These are phyloP conservation scores for Oligia strigilis DNA, from an alignment of 2,888 invertebrate species.

Conservation along the genomic window DNA sequence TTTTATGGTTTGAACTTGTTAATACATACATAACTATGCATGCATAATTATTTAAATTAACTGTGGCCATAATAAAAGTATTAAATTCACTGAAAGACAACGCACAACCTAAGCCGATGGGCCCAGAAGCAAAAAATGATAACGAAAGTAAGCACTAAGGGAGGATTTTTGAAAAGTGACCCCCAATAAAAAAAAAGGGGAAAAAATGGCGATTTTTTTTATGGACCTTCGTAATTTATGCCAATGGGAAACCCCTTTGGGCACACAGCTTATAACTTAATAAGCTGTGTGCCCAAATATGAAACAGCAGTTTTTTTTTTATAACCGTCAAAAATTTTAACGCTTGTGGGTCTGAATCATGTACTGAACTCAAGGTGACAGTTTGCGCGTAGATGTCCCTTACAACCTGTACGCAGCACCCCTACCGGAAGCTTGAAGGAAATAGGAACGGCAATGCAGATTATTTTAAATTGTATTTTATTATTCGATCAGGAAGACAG, in stretches of 20 bases:
- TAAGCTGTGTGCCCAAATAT: too few relatives aligned
- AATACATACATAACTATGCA: background rate
- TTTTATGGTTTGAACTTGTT: constrained; percentile 3
- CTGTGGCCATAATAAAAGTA: background rate
- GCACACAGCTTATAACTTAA: background rate
- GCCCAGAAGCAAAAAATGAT: background rate
- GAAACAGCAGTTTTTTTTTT: too few relatives aligned
- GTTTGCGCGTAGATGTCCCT: too few relatives aligned
- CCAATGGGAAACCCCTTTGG: too few relatives aligned
- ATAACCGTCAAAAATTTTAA: background rate
- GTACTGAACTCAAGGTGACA: background rate
- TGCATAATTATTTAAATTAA: background rate
- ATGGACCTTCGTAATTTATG: background rate
- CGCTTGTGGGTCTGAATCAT: background rate
- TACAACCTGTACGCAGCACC: background rate
- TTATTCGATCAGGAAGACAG: constrained; percentile 14
- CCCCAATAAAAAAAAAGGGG: background rate
- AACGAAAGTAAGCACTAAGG: background rate
- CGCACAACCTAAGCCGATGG: background rate
- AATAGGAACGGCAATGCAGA: constrained; percentile 13
- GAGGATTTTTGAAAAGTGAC: background rate
- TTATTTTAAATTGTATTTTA: constrained; percentile 16
- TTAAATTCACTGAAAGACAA: background rate
- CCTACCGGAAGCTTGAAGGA: constrained; percentile 12
- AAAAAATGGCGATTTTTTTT: background rate